Percentiles rank a stretch among this genome's conserved stretches.
phyloP scores from a whole-genome alignment of 2,888 invertebrate species.

The Biston betularia region DNA sequence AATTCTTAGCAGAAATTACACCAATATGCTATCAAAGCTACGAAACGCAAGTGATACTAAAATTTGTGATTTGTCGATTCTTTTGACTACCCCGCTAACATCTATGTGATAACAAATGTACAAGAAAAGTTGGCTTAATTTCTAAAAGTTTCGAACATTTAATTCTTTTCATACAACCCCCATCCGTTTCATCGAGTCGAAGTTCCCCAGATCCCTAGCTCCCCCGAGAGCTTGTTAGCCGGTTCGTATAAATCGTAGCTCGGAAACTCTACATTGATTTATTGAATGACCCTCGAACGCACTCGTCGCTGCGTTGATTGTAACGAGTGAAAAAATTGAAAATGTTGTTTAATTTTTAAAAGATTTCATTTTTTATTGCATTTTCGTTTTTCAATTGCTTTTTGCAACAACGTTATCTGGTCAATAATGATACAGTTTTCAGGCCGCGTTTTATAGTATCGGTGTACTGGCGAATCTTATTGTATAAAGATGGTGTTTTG shows the following conservation, averaged over 20 bases:
- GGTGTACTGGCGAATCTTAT: no score
- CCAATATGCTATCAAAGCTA: no score
- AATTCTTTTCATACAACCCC: slow-evolving; percentile 16
- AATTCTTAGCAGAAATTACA: no score
- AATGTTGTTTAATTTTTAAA: slow-evolving; percentile 11
- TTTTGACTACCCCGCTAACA: no score
- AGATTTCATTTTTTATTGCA: slow-evolving; percentile 1
- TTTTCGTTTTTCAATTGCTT: not conserved
- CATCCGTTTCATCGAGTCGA: slow-evolving; percentile 2
- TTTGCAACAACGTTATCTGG: no score
- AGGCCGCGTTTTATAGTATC: no score
- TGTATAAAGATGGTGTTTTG: no score
- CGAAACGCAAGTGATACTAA: no score
- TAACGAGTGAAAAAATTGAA: slow-evolving; percentile 30
- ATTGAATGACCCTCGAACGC: slow-evolving; percentile 37
- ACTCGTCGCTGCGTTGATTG: slow-evolving; percentile 37
- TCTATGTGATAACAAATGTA: not conserved
- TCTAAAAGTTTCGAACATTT: slow-evolving; percentile 11
- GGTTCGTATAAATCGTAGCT: slow-evolving; percentile 50
- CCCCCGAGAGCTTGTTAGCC: slow-evolving; percentile 58
- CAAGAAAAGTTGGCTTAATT: slow-evolving; percentile 6
- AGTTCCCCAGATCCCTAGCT: slow-evolving; percentile 5
- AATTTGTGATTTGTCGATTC: no score
- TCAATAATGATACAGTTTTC: no score
- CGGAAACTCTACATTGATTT: slow-evolving; percentile 44